Conservation (phyloP, 2,797 vertebrate genomes). For the Sphenodon punctatus region DNA sequence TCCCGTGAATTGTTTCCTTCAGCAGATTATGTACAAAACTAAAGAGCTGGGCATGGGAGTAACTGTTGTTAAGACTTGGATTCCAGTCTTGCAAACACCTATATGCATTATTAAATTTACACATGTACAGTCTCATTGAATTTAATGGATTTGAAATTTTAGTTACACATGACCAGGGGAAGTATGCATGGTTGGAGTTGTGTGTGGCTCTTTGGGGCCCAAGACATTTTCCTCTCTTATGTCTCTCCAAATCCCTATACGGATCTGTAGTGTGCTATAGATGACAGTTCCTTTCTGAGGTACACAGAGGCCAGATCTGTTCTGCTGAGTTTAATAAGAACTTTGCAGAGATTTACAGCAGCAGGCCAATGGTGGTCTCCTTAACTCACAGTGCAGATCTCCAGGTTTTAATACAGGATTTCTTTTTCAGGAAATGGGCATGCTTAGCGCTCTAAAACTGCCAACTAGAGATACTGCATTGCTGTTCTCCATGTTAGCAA, state of each 20-base stretch:
- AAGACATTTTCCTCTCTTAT: not conserved
- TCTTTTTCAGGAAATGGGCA: not conserved
- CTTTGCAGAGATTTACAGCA: not conserved
- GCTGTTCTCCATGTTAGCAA: not conserved
- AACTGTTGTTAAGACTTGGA: not conserved
- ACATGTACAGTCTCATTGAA: not conserved
- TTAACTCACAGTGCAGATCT: not conserved
- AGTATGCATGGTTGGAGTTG: not conserved
- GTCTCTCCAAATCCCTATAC: not conserved
- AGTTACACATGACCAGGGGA: not conserved
- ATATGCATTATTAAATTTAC: not conserved
- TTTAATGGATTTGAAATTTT: not conserved
- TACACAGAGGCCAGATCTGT: too few species aligned
- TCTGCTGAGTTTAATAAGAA: too few species aligned
- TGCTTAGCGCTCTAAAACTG: not conserved
- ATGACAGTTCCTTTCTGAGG: too few species aligned
- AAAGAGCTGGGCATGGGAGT: not conserved
- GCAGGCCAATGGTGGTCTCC: not conserved
- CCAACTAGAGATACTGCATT: not conserved
- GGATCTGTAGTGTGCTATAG: not conserved
- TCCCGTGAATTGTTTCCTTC: too few species aligned
- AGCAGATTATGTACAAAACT: not conserved
- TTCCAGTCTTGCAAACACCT: not conserved
- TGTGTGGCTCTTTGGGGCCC: not conserved
- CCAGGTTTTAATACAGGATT: not conserved